A percentile compares a stretch with the other conserved stretches of the same genome.
Conservation (phyloP, 1,140 invertebrate species). For the Hyles vespertilio region DNA sequence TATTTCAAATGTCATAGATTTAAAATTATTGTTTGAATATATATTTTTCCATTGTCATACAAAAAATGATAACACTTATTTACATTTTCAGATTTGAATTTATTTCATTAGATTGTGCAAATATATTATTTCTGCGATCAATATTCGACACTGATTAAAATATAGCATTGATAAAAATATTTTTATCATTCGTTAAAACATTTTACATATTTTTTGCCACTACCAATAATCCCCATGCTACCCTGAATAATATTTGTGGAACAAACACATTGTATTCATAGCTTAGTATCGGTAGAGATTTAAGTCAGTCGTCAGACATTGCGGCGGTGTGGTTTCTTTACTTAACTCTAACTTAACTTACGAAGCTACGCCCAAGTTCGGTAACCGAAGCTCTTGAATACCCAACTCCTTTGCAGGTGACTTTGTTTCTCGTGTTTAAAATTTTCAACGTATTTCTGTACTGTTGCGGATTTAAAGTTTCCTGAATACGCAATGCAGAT, state of each 20-base stretch:
- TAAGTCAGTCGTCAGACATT: slow-evolving; percentile 52
- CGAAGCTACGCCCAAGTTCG: slow-evolving; percentile 50
- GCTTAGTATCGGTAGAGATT: slow-evolving; percentile 37
- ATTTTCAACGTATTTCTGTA: slow-evolving; percentile 43
- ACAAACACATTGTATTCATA: slow-evolving; percentile 11
- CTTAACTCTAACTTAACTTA: slow-evolving; percentile 64
- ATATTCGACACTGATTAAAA: too few relatives aligned
- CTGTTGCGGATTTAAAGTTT: slow-evolving; percentile 52
- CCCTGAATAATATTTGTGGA: neutral
- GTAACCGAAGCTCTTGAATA: slow-evolving; percentile 49
- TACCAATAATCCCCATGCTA: neutral
- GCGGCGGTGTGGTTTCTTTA: slow-evolving; percentile 58
- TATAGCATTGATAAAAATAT: neutral
- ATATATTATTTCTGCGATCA: too few relatives aligned
- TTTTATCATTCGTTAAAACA: too few relatives aligned
- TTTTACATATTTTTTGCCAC: too few relatives aligned
- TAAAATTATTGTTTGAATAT: too few relatives aligned
- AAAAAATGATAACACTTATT: too few relatives aligned
- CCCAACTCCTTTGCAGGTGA: slow-evolving; percentile 48
- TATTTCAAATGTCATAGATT: too few relatives aligned
- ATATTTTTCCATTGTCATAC: too few relatives aligned
- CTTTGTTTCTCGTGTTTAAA: slow-evolving; percentile 52
- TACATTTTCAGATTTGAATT: too few relatives aligned
- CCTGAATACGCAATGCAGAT: slow-evolving; percentile 7
- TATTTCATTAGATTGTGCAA: too few relatives aligned